Evolutionary conservation across 2,888 invertebrate species (phyloP), one percentile per base, ranked within the genome.

Genomic region (Piscicola geometra): DNA sequence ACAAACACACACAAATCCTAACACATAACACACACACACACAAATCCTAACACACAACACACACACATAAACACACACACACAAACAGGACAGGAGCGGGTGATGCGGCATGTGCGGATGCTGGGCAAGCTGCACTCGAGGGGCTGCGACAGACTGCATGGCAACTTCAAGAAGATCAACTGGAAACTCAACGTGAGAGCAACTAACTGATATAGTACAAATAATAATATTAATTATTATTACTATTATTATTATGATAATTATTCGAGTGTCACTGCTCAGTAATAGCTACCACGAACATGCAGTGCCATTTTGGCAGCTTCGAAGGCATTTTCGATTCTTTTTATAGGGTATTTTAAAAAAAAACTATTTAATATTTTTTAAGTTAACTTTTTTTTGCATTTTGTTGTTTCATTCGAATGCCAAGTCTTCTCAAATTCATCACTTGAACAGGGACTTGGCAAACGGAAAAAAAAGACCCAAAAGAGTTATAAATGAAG

Each of bases 111-210:
- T 21, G 25, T 56, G 25, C 9, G 60, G 60, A 56, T 56, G 60
- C n/a, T 56, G 60, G n/a, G n/a, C 15, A 56, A 56, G 25, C n/a
- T 56, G 21, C 60, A 56, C n/a, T 25, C 25, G 60, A 56, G 60
- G 25, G 60, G 60, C 3, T 56, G 60, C n/a, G 60, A 56, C 25
- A 18, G 60, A 56, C 60, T 56, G 60, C 60, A 56, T 25, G 73
- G 73, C 50, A 73, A 73, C n/a, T 64, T 73, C 25, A 73, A 64
- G 25, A 60, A 52, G 30, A 64, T 73, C 33, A 73, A 73, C 33
- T 3, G 64, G 1, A 64, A 33, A 32, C 64, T 73, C 15, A 73
- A 73, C 25, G 73, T 73, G 35, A 35, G 32, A 15, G 1, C 30
- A 56, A 25, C 60, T n/a, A n/a, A n/a, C 15, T 15, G 60, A 18